These are phyloP conservation scores for Tridacna gigas DNA, from an alignment of 2,888 invertebrate species.

Conservation along the genomic window DNA sequence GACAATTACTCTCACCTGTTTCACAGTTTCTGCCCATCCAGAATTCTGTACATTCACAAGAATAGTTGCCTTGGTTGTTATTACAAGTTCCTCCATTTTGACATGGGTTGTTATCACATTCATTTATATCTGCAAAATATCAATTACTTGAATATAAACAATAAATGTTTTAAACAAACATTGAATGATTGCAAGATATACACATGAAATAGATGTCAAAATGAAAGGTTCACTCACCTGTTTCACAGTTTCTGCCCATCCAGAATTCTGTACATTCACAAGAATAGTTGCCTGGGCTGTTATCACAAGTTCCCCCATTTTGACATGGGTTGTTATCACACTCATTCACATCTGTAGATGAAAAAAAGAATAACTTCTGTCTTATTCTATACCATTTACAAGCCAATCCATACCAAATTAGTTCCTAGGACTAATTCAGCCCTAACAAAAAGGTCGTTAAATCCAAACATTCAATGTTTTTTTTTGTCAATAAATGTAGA, in stretches of 20 bases:
- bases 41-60: constrained; percentile 38
- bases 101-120: not conserved
- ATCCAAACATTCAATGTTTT: too few species aligned
- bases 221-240: not conserved
- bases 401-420: too few species aligned
- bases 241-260: constrained; percentile 2
- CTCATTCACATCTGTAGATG: constrained; percentile 37
- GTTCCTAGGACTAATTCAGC: too few species aligned
- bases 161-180: too few species aligned
- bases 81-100: constrained; percentile 17
- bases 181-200: too few species aligned
- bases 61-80: constrained; percentile 50
- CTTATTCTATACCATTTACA: not conserved
- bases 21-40: constrained; percentile 39
- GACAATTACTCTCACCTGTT: constrained; percentile 12
- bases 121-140: constrained; percentile 16
- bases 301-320: not conserved
- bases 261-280: constrained; percentile 24
- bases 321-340: constrained; percentile 22
- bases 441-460: too few species aligned
- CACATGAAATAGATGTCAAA: too few species aligned
- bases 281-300: not conserved
- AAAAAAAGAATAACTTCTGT: constrained; percentile 12
- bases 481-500: too few species aligned
- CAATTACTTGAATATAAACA: too few species aligned